Base-by-base conservation (phyloP, 2,113 vertebrate species). In the Pangasianodon gigas region DNA sequence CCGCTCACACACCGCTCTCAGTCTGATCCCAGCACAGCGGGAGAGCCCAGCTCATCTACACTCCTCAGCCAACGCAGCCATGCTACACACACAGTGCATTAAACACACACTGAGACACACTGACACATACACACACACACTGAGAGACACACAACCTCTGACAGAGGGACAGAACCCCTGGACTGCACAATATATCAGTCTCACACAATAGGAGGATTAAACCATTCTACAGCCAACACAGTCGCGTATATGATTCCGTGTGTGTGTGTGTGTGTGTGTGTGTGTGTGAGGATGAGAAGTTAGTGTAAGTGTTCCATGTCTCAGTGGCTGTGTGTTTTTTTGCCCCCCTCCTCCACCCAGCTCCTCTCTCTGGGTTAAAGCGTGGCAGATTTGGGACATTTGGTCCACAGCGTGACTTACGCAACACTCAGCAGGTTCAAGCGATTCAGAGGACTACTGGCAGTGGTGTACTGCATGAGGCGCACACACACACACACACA, bases 311-410 rank as follows among this genome's bases (percentile, higher is more conserved):
- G 51, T 77, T 84, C 24, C 32, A 26, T 65, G 58, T 84, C 83
- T 62, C 41, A 52, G 44, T 71, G 29, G 41, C 48, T 86, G 48
- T 86, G 26, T 86, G 44, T 54, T 52, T 86, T 37, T n/a, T n/a
- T 54, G 2, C 13, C 24, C 46, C 67, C 56, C 52, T 37, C 58
- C 69, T 71, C 65, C 56, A 21, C 60, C 74, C 32, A 24, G 4
- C 89, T 29, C 77, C 74, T 62, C 54, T 74, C 52, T 74, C 67
- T 89, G 79, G 84, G 88, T 92, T 92, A 84, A 91, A 89, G 89
- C 86, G 90, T 93, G 91, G 90, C 94, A 95, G 93, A 94, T 94
- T 94, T 93, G 91, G 91, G 92, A 93, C 93, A 94, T 93, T 91
- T 94, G 93, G 93, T 92, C 93, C 93, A 80, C 94, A 93, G 93